Percentiles rank a stretch among this genome's conserved stretches.
These are phyloP conservation scores for Mythimna lalbum DNA, from an alignment of 2,888 invertebrate genomes.

Conservation along the genomic window DNA sequence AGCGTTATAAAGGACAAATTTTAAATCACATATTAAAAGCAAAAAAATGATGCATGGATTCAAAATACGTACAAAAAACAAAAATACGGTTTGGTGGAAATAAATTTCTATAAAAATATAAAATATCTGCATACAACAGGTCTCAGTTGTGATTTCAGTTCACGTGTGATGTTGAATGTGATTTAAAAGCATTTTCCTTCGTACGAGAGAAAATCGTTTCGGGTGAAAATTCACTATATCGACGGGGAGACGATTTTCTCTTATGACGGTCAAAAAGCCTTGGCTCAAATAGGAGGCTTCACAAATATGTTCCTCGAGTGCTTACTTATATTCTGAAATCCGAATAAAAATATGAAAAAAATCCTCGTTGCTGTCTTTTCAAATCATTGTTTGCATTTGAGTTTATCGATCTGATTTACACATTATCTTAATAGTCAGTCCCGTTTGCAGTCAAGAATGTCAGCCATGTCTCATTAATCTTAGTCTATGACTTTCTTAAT, in stretches of 20 bases:
- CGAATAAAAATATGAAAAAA: background rate
- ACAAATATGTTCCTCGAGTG: background rate
- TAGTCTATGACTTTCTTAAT: background rate
- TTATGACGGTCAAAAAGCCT: slow-evolving; percentile 22
- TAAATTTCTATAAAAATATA: background rate
- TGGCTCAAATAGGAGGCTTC: background rate
- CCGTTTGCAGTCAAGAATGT: background rate
- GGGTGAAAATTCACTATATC: slow-evolving; percentile 25
- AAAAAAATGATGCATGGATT: background rate
- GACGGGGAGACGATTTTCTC: slow-evolving; percentile 21
- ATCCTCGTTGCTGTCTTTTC: background rate
- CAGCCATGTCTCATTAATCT: background rate
- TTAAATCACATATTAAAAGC: too few species aligned
- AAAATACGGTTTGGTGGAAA: background rate
- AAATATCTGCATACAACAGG: slow-evolving; percentile 16
- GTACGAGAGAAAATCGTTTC: slow-evolving; percentile 36
- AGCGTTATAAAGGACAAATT: background rate
- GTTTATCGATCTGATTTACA: background rate
- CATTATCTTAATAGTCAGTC: background rate
- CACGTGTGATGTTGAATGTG: slow-evolving; percentile 36
- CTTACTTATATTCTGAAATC: background rate
- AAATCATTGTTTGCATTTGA: background rate
- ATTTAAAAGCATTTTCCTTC: slow-evolving; percentile 42
- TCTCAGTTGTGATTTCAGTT: slow-evolving; percentile 39
- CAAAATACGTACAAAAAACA: background rate